Evolutionary conservation across 1,140 invertebrate genomes (phyloP).

Genomic region (Trigoniulus corallinus): DNA sequence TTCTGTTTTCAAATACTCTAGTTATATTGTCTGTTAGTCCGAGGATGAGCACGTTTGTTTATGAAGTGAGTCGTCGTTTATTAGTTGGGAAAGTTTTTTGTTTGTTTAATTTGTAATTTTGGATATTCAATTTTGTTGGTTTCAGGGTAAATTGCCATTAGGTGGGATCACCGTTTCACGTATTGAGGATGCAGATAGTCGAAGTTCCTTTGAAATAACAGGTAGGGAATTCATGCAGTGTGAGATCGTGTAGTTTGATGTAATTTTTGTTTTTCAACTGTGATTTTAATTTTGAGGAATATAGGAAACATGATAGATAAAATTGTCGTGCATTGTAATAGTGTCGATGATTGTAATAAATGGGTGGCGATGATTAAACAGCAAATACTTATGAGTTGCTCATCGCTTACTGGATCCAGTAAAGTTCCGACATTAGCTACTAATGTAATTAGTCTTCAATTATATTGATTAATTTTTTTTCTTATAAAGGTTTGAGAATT

Average conservation of each 20-base stretch:
- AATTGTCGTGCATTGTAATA: conserved; percentile 69
- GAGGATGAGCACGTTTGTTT: conserved; percentile 83
- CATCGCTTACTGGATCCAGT: background rate
- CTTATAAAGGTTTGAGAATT: no score
- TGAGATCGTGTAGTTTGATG: conserved; percentile 1
- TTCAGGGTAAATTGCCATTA: conserved; percentile 71
- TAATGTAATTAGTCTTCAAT: background rate
- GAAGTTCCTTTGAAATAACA: conserved; percentile 82
- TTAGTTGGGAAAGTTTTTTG: conserved; percentile 2
- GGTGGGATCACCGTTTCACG: conserved; percentile 61
- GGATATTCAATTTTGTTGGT: conserved; percentile 15
- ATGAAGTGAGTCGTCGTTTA: conserved; percentile 50
- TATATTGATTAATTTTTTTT: no score
- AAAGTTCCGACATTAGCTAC: background rate
- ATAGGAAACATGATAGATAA: conserved; percentile 74
- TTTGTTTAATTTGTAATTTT: background rate
- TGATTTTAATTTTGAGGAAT: conserved; percentile 6
- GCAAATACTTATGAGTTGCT: conserved; percentile 28
- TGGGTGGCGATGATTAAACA: conserved; percentile 65
- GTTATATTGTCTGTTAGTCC: conserved; percentile 80
- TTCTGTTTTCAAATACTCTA: conserved; percentile 71
- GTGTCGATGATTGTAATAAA: conserved; percentile 59
- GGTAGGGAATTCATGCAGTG: conserved; percentile 24
- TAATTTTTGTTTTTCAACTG: no score
- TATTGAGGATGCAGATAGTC: conserved; percentile 59